phyloP scores from a whole-genome alignment of 2,113 vertebrate species.

The Ammodytes dubius region DNA sequence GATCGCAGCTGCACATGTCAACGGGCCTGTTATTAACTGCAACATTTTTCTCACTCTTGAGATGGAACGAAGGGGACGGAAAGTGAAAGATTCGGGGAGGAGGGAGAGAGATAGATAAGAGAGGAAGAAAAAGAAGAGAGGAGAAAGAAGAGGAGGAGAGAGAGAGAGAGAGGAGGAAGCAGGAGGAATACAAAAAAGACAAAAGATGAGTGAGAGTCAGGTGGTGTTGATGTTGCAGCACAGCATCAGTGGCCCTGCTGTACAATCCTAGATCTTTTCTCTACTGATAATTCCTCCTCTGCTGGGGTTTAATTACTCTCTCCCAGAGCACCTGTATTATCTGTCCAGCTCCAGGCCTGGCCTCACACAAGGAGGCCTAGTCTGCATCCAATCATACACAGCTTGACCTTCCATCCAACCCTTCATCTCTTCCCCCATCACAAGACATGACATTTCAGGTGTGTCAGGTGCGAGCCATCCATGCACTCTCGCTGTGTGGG shows the following conservation, averaged over 20 bases:
- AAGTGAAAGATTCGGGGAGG: slow-evolving; percentile 39
- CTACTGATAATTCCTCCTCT: slow-evolving; percentile 55
- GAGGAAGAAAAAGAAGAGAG: not conserved
- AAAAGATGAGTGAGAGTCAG: not conserved
- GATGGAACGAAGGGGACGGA: slow-evolving; percentile 40
- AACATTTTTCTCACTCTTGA: slow-evolving; percentile 63
- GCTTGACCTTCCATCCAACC: slow-evolving; percentile 72
- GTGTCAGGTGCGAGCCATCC: slow-evolving; percentile 58
- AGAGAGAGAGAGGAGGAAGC: slow-evolving; percentile 49
- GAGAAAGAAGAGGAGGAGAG: slow-evolving; percentile 36
- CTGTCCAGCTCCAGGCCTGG: slow-evolving; percentile 48
- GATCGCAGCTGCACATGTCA: slow-evolving; percentile 77
- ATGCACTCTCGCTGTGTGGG: slow-evolving; percentile 9
- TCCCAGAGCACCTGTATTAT: slow-evolving; percentile 11
- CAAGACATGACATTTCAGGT: slow-evolving; percentile 69
- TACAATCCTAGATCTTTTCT: slow-evolving; percentile 54
- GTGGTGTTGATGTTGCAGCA: slow-evolving; percentile 20
- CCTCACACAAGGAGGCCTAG: slow-evolving; percentile 48
- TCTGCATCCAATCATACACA: slow-evolving; percentile 67
- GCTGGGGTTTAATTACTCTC: slow-evolving; percentile 73
- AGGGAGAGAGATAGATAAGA: not conserved
- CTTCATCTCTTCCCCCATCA: slow-evolving; percentile 61
- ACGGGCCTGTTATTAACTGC: slow-evolving; percentile 71
- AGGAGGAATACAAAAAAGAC: slow-evolving; percentile 26
- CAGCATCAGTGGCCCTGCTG: slow-evolving; percentile 31